These are phyloP conservation scores for Leiothrix lutea DNA, from an alignment of 2,113 vertebrate species.

Conservation along the genomic window DNA sequence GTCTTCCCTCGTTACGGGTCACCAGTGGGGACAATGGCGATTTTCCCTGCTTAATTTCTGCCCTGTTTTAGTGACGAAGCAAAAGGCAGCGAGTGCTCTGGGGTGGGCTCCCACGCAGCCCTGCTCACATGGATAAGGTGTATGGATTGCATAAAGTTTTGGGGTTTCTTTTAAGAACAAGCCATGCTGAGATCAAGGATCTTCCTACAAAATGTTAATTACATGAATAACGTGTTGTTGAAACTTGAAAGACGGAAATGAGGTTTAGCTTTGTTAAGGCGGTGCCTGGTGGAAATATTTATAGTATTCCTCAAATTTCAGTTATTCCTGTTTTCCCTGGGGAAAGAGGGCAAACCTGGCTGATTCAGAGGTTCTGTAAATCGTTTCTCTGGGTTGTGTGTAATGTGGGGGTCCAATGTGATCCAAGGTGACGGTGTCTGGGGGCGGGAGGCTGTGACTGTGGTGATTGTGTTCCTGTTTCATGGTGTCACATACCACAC, in stretches of 20 bases:
- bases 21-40: fast-evolving
- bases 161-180: background rate
- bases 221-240: background rate
- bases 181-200: background rate
- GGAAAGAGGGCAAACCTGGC: background rate
- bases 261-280: background rate
- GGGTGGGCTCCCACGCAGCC: background rate
- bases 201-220: background rate
- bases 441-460: background rate
- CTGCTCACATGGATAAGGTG: background rate
- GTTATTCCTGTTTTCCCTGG: background rate
- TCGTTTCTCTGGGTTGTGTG: background rate
- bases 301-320: background rate
- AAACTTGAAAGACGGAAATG: background rate
- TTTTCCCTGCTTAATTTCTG: background rate
- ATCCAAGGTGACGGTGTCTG: fast-evolving
- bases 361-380: background rate
- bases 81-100: background rate
- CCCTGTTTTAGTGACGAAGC: background rate
- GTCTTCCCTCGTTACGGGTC: background rate
- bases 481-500: background rate
- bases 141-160: background rate
- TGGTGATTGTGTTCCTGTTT: background rate
- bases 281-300: background rate
- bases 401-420: background rate